Percentiles rank a stretch among this genome's conserved stretches.
phyloP scores from a whole-genome alignment of 2,888 invertebrate species.

The Mimumesa dahlbomi region DNA sequence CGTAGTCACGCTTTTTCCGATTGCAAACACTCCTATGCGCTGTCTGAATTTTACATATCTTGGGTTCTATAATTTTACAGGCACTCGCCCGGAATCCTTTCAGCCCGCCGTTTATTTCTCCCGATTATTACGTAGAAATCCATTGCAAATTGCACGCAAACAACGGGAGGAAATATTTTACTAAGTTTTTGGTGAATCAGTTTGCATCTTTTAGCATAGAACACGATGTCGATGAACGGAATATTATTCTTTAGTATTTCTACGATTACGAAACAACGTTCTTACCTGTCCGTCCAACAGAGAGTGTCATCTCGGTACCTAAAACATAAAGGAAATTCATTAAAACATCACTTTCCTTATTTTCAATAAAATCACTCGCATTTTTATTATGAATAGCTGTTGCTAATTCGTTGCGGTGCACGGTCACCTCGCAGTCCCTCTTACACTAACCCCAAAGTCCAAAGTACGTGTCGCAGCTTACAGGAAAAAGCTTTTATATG shows the following conservation, averaged over 20 bases:
- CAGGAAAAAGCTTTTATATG: conserved; percentile 80
- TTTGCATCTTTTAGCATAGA: too few relatives aligned
- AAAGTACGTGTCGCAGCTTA: conserved; percentile 77
- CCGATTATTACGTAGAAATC: too few relatives aligned
- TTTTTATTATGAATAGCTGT: conserved; percentile 31
- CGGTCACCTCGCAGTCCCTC: conserved; percentile 46
- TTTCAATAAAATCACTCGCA: background rate
- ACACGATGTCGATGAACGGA: too few relatives aligned
- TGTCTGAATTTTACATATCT: conserved; percentile 1
- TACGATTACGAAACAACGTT: too few relatives aligned
- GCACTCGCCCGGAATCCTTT: conserved; percentile 17
- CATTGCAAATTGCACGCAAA: too few relatives aligned
- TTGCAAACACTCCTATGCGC: conserved; percentile 6
- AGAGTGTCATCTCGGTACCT: conserved; percentile 94
- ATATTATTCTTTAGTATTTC: too few relatives aligned
- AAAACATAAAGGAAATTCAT: conserved; percentile 78
- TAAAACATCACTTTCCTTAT: background rate
- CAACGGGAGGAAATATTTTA: too few relatives aligned
- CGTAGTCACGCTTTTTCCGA: conserved; percentile 2
- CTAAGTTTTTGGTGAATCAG: too few relatives aligned
- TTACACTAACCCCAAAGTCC: conserved; percentile 45
- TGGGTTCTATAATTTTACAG: conserved; percentile 38
- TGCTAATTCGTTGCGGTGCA: conserved; percentile 71
- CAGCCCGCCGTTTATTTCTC: too few relatives aligned
- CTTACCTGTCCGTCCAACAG: conserved; percentile 94